These are phyloP conservation scores for Diplodus sargus DNA, from an alignment of 2,797 vertebrate species.

Conservation along the genomic window DNA sequence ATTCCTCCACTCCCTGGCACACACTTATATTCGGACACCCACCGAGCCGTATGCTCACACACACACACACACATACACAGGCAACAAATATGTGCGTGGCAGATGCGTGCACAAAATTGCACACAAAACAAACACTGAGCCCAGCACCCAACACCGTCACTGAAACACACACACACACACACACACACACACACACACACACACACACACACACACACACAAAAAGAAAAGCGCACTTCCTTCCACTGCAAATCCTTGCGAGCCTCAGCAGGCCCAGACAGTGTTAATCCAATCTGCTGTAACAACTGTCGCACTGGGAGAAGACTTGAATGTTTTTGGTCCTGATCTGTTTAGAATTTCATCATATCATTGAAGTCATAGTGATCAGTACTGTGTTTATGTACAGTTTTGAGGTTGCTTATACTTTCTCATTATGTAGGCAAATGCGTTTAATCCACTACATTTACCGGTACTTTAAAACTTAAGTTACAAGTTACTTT, in stretches of 20 bases:
- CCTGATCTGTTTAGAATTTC: slow-evolving; percentile 25
- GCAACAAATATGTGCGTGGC: slow-evolving; percentile 31
- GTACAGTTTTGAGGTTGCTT: too few relatives aligned
- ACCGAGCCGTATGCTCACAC: slow-evolving; percentile 4
- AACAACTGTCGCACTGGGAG: slow-evolving; percentile 71
- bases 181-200: slow-evolving; percentile 19
- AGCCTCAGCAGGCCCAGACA: slow-evolving; percentile 68
- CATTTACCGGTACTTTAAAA: too few relatives aligned
- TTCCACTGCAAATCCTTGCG: slow-evolving; percentile 60
- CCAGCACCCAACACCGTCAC: neutral
- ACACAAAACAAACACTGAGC: slow-evolving; percentile 13
- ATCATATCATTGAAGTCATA: slow-evolving; percentile 23
- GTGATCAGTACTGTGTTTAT: neutral
- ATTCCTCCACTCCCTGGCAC: slow-evolving; percentile 61
- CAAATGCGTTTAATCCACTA: too few relatives aligned
- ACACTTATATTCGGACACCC: slow-evolving; percentile 23
- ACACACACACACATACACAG: neutral
- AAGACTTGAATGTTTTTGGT: slow-evolving; percentile 29
- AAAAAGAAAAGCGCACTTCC: slow-evolving; percentile 47
- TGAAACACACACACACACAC: slow-evolving; percentile 5
- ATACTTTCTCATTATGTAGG: too few relatives aligned
- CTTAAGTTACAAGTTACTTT: too few relatives aligned
- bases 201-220: too few relatives aligned
- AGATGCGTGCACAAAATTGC: slow-evolving; percentile 53
- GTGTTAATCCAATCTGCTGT: slow-evolving; percentile 69